A percentile compares a stretch with the other conserved stretches of the same genome.
These are phyloP conservation scores for Gambelia wislizenii DNA, from an alignment of 2,797 vertebrate species.

Conservation along the genomic window DNA sequence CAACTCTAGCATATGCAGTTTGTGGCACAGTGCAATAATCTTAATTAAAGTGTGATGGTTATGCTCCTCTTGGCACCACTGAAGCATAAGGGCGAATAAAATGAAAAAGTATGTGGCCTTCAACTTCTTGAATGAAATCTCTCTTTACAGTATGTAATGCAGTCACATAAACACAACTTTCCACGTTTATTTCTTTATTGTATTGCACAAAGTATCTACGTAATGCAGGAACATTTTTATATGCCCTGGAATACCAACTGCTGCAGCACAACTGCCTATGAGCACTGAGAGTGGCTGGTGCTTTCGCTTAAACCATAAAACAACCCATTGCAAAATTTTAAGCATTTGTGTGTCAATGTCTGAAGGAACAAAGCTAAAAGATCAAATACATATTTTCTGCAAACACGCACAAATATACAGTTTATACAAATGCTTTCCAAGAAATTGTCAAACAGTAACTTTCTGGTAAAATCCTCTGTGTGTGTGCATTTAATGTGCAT, in stretches of 20 bases:
- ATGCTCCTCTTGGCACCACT: neutral
- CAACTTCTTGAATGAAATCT: neutral
- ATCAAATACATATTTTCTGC: conserved; percentile 69
- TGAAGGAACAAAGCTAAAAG: conserved; percentile 62
- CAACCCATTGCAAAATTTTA: conserved; percentile 65
- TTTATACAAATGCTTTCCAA: conserved; percentile 76
- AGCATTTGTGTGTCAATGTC: conserved; percentile 66
- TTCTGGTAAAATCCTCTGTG: conserved; percentile 66
- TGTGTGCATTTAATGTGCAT: conserved; percentile 75
- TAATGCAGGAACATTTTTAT: conserved; percentile 72
- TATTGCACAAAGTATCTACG: conserved; percentile 79
- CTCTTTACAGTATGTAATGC: conserved; percentile 15
- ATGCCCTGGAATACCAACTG: conserved; percentile 70
- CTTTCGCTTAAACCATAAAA: conserved; percentile 71
- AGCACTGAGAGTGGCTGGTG: conserved; percentile 74
- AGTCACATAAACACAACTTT: conserved; percentile 67
- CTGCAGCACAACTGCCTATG: conserved; percentile 72
- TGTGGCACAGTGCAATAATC: conserved; percentile 1
- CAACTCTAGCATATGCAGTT: neutral
- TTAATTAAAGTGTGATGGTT: conserved; percentile 28
- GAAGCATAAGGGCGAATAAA: neutral
- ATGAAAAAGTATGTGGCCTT: neutral
- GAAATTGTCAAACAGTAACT: conserved; percentile 70
- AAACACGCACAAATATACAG: conserved; percentile 73
- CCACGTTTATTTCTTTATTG: conserved; percentile 77